Conservation (phyloP, 2,888 invertebrate genomes). For the Galerucella calmariensis region DNA sequence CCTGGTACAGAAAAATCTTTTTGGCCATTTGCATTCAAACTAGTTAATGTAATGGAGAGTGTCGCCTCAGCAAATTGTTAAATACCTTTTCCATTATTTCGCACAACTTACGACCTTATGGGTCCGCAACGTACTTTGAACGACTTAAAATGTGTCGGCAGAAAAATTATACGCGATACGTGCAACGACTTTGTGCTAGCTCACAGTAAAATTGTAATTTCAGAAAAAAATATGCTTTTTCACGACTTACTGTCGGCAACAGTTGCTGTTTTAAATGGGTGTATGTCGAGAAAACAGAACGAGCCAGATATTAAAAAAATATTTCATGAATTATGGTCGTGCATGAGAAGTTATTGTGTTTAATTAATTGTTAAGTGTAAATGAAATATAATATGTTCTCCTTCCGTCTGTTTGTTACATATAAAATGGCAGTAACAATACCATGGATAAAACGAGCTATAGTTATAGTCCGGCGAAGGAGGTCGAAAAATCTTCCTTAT, state of each 20-base stretch:
- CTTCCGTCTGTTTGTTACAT: background rate
- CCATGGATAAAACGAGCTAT: background rate
- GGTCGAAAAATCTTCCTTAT: too few species aligned
- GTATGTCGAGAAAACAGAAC: background rate
- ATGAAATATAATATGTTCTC: background rate
- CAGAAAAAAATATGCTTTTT: background rate
- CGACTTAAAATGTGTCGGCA: background rate
- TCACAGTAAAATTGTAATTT: background rate
- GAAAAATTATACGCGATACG: slow-evolving; percentile 4
- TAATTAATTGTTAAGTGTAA: background rate
- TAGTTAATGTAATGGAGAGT: slow-evolving; percentile 3
- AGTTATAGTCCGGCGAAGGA: too few species aligned
- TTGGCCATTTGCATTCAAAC: background rate
- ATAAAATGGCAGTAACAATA: background rate
- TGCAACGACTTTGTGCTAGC: background rate
- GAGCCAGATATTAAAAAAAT: background rate
- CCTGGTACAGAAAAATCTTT: background rate
- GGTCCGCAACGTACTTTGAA: slow-evolving; percentile 7
- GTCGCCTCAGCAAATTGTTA: slow-evolving; percentile 4
- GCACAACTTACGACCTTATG: slow-evolving; percentile 5
- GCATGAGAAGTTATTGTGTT: background rate
- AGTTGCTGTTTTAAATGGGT: background rate
- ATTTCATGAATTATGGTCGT: background rate
- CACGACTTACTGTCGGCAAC: slow-evolving; percentile 5
- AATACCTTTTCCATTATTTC: slow-evolving; percentile 6